These are phyloP conservation scores for Echiichthys vipera DNA, from an alignment of 2,797 vertebrate genomes.

Conservation along the genomic window DNA sequence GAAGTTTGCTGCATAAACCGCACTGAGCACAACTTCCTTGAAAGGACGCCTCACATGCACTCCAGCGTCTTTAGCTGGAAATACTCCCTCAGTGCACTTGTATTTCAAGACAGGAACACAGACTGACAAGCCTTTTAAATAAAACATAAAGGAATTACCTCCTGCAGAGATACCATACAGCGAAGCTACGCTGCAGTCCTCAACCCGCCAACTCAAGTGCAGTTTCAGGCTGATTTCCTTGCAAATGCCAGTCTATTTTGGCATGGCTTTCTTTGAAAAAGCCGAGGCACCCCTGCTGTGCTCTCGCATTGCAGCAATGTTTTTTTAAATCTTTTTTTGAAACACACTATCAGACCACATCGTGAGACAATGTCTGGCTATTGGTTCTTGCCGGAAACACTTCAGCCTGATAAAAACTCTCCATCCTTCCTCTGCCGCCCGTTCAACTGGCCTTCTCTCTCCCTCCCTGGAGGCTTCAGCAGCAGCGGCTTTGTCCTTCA, in stretches of 20 bases:
- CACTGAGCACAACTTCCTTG: not conserved
- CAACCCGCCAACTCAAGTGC: not conserved
- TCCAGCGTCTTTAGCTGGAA: constrained; percentile 2
- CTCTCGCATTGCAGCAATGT: constrained; percentile 32
- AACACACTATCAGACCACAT: constrained; percentile 15
- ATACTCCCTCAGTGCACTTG: constrained; percentile 3
- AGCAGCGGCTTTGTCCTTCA: constrained; percentile 64
- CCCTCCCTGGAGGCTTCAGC: constrained; percentile 5
- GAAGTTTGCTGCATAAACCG: not conserved
- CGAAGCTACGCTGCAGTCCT: constrained; percentile 1
- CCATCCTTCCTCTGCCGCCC: constrained; percentile 8
- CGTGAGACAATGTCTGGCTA: constrained; percentile 22
- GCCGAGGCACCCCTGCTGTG: constrained; percentile 28
- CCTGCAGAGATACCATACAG: constrained; percentile 37
- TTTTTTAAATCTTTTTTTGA: too few relatives aligned
- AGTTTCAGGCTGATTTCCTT: constrained; percentile 30
- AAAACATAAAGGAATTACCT: constrained; percentile 47
- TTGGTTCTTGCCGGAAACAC: constrained; percentile 19
- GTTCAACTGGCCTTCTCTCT: not conserved
- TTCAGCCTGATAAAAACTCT: constrained; percentile 6
- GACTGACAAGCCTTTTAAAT: constrained; percentile 45
- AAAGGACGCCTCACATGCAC: not conserved
- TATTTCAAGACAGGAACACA: constrained; percentile 23
- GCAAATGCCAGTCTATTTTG: constrained; percentile 12
- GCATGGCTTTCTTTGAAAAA: constrained; percentile 32